Evolutionary conservation across 1,140 invertebrate species (phyloP), one percentile per base, ranked within the genome.

Genomic region (Agrypnia vestita): DNA sequence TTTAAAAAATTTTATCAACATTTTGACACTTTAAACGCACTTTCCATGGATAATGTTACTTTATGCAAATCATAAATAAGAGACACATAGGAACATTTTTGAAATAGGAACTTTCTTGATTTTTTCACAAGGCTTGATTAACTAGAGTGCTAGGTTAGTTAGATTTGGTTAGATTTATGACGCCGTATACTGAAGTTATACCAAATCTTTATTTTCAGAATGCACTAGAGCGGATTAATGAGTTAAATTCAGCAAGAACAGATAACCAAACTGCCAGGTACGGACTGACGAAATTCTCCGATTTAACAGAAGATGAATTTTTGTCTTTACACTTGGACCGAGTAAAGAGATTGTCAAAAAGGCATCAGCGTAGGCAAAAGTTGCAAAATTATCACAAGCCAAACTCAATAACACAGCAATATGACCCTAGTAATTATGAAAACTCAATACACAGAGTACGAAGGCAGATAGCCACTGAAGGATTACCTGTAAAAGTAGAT

Each of bases 221-320:
- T 82, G 92, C 93, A 15, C 85, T 94, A 25, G 84, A 87, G 46
- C 88, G 89, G 80, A 94, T 95, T 77, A 88, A 93, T 43, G 84
- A 84, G 76, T 85, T 95, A 74, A 95, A 96, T 83, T 84, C 85
- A 43, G 80, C 82, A 81, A 86, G 87, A 6, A 89, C 85, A 3
- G 88, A 90, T 17, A 85, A 90, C 17, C 85, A 89, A n/a, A 89
- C 91, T 84, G 94, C 94, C 0, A 84, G 89, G 25, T 96, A 94
- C 88, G 95, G 95, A 8, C 83, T 94, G 0, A 96, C 94, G 1
- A 87, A 92, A 84, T 94, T 92, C 83, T 94, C 95, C 7, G 95
- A 96, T 85, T 88, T 96, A 85, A 93, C 92, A 13, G 91, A 92
- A 79, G 87, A 91, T 35, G 95, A 96, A 89, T 96, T 96, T 84